These are phyloP conservation scores for Chauna torquata DNA, from an alignment of 2,113 vertebrate genomes.

Conservation along the genomic window DNA sequence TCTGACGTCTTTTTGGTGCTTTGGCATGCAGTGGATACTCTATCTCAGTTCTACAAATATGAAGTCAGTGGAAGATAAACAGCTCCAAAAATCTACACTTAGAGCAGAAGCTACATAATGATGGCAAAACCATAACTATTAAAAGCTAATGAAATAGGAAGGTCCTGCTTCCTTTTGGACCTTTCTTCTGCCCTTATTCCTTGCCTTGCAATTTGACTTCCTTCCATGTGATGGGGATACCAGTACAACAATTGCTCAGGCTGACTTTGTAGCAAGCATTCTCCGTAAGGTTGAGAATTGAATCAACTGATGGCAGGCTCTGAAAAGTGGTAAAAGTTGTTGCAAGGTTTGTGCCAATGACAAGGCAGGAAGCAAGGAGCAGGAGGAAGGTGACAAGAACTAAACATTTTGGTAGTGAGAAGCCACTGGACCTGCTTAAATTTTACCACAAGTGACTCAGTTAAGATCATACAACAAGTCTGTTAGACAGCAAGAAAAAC, in stretches of 20 bases:
- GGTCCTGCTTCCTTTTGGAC: neutral
- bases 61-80: neutral
- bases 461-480: neutral
- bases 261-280: neutral
- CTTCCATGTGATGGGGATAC: neutral
- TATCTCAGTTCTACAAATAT: neutral
- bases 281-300: neutral
- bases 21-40: neutral
- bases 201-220: neutral
- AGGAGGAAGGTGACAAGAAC: neutral
- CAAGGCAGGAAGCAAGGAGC: neutral
- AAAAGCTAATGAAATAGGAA: neutral
- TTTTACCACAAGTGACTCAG: neutral
- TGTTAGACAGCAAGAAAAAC: neutral
- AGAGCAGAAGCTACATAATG: neutral
- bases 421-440: neutral
- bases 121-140: neutral
- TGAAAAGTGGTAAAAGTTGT: neutral
- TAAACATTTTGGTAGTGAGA: neutral
- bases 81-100: neutral
- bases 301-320: neutral
- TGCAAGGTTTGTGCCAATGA: neutral
- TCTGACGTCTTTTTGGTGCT: neutral
- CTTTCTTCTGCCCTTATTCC: neutral
- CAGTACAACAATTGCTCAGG: fast-evolving